Conservation (phyloP, 2,888 invertebrate genomes). For the Lottia scabra region DNA sequence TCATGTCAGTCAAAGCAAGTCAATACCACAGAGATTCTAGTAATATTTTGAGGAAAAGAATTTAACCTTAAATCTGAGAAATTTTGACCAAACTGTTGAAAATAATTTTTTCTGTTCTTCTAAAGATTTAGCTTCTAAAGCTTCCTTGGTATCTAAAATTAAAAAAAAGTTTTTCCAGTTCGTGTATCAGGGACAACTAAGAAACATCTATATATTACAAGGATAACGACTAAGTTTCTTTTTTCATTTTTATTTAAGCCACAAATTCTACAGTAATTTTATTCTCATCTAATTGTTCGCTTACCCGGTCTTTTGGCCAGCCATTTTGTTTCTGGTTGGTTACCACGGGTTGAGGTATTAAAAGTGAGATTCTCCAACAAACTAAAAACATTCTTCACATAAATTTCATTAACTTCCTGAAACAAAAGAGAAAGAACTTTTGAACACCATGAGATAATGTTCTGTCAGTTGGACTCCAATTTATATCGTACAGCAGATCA, state of each 20-base stretch:
- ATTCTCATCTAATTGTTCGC: no score
- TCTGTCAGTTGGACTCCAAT: no score
- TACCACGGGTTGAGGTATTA: neutral
- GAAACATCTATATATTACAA: no score
- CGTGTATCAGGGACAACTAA: no score
- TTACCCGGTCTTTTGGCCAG: constrained; percentile 40
- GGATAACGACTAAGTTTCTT: no score
- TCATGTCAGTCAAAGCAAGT: no score
- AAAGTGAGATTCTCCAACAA: constrained; percentile 44
- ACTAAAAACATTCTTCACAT: constrained; percentile 42
- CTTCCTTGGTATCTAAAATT: constrained; percentile 7
- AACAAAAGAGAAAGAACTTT: constrained; percentile 16
- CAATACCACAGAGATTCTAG: no score
- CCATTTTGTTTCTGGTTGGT: constrained; percentile 30
- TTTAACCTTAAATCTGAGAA: constrained; percentile 57
- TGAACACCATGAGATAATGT: no score
- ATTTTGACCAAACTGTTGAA: constrained; percentile 59
- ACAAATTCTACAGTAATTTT: no score
- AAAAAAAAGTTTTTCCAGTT: neutral
- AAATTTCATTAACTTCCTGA: constrained; percentile 31
- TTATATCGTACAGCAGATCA: no score
- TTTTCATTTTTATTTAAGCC: no score
- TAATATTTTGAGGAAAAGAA: no score
- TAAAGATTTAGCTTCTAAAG: constrained; percentile 11
- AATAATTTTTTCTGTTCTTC: constrained; percentile 73